These are phyloP conservation scores for Labia minor DNA, from an alignment of 2,888 invertebrate species.

Conservation along the genomic window DNA sequence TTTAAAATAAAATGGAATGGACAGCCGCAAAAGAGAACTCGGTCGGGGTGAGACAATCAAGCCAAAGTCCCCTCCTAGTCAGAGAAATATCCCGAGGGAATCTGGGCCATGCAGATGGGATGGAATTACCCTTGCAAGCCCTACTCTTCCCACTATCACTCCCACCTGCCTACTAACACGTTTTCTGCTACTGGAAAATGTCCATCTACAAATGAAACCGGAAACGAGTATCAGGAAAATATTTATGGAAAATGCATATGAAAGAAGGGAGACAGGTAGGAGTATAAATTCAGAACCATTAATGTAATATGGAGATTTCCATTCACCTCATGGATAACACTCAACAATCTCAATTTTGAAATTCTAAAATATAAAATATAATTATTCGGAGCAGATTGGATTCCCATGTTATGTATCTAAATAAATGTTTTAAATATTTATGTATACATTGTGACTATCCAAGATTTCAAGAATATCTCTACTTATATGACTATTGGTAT, in stretches of 20 bases:
- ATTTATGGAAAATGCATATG: not conserved
- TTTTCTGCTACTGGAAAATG: not conserved
- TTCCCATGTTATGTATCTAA: too few species aligned
- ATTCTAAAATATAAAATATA: too few species aligned
- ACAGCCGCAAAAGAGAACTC: not conserved
- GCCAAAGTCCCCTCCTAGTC: not conserved
- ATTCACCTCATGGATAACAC: not conserved
- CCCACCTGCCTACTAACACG: too few species aligned
- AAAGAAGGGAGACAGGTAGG: not conserved
- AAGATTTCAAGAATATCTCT: too few species aligned
- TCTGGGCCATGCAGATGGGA: conserved; percentile 1
- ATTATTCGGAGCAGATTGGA: too few species aligned
- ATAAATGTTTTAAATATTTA: too few species aligned
- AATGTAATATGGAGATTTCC: not conserved
- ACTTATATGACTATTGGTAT: too few species aligned
- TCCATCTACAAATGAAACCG: not conserved
- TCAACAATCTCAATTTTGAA: too few species aligned
- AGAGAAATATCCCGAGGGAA: not conserved
- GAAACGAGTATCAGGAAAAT: not conserved
- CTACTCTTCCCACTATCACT: not conserved
- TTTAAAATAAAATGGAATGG: not conserved
- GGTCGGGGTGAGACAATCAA: not conserved
- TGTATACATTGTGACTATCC: too few species aligned
- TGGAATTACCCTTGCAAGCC: not conserved
- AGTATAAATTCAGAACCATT: not conserved